A percentile compares a stretch with the other conserved stretches of the same genome.
These are phyloP conservation scores for Megaustenia siamemsis DNA, from an alignment of 2,888 invertebrate species.

Conservation along the genomic window DNA sequence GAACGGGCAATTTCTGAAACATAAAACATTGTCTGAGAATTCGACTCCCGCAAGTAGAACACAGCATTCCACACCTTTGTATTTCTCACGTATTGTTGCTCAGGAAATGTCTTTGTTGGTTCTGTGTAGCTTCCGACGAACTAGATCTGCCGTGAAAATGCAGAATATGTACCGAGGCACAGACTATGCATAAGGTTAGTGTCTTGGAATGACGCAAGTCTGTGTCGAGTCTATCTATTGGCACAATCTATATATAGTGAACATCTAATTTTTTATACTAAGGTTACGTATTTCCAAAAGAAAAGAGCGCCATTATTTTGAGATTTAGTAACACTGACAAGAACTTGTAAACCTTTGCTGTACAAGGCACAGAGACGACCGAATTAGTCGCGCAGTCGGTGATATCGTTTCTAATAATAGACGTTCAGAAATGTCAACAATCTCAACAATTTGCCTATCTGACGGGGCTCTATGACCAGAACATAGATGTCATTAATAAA, in stretches of 20 bases:
- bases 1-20: slow-evolving; percentile 13
- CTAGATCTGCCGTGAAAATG: slow-evolving; percentile 8
- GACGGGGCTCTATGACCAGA: neutral
- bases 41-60: slow-evolving; percentile 23
- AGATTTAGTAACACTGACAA: slow-evolving; percentile 3
- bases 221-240: neutral
- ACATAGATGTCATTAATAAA: neutral
- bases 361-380: neutral
- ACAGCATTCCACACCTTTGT: slow-evolving; percentile 21
- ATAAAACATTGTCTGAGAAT: slow-evolving; percentile 30
- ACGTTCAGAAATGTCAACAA: neutral
- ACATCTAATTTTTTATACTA: neutral
- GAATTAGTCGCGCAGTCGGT: neutral
- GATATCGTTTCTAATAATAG: slow-evolving; percentile 14
- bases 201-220: neutral
- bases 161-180: neutral
- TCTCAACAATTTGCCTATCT: neutral
- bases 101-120: neutral
- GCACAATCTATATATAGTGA: neutral
- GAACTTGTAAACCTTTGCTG: neutral
- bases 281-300: neutral
- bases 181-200: neutral
- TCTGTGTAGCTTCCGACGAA: slow-evolving; percentile 11
- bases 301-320: neutral
- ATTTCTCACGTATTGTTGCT: slow-evolving; percentile 20